Evolutionary conservation across 1,140 invertebrate genomes (phyloP).

Genomic region (Thereuonema tuberculata): DNA sequence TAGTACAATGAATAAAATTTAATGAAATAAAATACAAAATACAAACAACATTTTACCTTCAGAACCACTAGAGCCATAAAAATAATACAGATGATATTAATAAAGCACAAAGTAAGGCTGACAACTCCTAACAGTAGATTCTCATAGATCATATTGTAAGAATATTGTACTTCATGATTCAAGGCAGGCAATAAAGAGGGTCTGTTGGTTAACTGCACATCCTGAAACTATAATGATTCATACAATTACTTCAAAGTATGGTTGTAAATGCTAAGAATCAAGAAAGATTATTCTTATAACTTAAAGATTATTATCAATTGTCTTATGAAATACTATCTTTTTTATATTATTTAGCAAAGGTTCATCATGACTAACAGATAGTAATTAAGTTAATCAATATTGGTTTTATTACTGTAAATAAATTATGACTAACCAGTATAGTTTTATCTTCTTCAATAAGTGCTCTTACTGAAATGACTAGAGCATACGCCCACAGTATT

Average conservation of each 20-base stretch:
- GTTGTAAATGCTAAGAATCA: too few relatives aligned
- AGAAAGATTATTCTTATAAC: too few relatives aligned
- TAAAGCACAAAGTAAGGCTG: slow-evolving; percentile 58
- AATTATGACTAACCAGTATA: neutral
- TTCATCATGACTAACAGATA: too few relatives aligned
- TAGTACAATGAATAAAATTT: too few relatives aligned
- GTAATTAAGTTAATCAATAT: too few relatives aligned
- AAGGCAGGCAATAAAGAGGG: slow-evolving; percentile 14
- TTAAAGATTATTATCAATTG: too few relatives aligned
- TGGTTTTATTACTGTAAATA: too few relatives aligned
- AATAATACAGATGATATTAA: slow-evolving; percentile 74
- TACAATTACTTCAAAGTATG: too few relatives aligned
- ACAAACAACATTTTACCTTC: slow-evolving; percentile 53
- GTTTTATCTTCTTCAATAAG: neutral
- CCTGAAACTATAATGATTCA: neutral
- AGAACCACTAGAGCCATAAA: slow-evolving; percentile 63
- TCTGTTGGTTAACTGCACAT: slow-evolving; percentile 12
- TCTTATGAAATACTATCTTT: too few relatives aligned
- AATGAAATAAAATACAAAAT: too few relatives aligned
- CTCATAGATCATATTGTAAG: slow-evolving; percentile 55
- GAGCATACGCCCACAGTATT: slow-evolving; percentile 55
- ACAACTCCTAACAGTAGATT: slow-evolving; percentile 61
- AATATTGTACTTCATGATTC: slow-evolving; percentile 42
- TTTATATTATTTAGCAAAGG: too few relatives aligned
- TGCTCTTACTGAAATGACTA: slow-evolving; percentile 32